These are phyloP conservation scores for Magallana gigas DNA, from an alignment of 1,140 invertebrate genomes.

Conservation along the genomic window DNA sequence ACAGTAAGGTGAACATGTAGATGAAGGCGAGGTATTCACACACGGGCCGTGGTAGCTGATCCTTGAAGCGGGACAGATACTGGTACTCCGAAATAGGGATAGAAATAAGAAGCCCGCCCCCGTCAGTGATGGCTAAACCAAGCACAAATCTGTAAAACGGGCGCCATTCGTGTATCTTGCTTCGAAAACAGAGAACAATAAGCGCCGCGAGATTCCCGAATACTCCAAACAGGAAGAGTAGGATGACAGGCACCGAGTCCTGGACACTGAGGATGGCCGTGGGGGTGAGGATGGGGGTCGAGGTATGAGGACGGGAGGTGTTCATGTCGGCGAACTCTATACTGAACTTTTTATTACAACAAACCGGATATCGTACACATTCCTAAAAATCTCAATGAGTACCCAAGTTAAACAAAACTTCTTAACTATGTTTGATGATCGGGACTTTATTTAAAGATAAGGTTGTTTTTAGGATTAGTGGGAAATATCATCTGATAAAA, in stretches of 20 bases:
- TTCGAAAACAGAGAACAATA: conserved; percentile 57
- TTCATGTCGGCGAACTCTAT: too few relatives aligned
- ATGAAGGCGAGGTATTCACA: conserved; percentile 77
- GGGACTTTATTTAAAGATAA: too few relatives aligned
- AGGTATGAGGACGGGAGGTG: too few relatives aligned
- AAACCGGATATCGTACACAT: too few relatives aligned
- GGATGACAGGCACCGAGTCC: neutral
- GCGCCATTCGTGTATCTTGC: conserved; percentile 22
- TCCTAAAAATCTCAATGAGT: too few relatives aligned
- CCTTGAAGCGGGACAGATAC: neutral
- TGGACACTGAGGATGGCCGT: neutral
- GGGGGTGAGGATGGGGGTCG: neutral
- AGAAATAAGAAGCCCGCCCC: neutral
- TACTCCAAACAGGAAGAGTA: conserved; percentile 65
- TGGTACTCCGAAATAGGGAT: neutral
- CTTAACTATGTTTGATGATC: too few relatives aligned
- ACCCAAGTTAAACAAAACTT: too few relatives aligned
- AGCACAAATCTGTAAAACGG: conserved; percentile 35
- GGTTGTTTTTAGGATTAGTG: too few relatives aligned
- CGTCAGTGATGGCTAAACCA: conserved; percentile 21
- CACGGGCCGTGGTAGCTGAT: neutral
- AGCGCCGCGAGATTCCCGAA: conserved; percentile 67
- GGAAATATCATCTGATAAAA: too few relatives aligned
- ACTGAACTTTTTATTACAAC: too few relatives aligned
- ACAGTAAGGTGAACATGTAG: conserved; percentile 75